Conservation (phyloP, 2,113 vertebrate genomes). For the Tupaia tana region DNA sequence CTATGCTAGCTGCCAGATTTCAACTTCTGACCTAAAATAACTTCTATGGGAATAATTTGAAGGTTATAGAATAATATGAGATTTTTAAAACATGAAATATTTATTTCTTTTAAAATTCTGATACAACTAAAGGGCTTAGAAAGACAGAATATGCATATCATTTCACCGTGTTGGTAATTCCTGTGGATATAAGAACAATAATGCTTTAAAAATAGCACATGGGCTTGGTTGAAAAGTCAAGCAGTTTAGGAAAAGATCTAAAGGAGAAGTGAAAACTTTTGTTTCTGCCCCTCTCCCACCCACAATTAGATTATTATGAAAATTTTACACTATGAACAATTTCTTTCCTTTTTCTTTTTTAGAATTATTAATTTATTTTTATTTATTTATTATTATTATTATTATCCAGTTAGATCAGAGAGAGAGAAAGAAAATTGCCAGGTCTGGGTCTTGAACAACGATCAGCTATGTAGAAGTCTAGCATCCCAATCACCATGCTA, state of each 20-base stretch:
- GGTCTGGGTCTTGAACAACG: no score
- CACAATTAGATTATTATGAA: background rate
- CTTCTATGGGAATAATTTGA: background rate
- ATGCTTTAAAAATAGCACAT: background rate
- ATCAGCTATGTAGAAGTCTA: no score
- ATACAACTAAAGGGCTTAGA: background rate
- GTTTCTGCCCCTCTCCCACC: background rate
- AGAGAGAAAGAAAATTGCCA: no score
- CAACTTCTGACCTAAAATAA: background rate
- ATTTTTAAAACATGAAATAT: background rate
- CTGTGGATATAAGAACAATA: background rate
- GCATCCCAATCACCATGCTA: no score
- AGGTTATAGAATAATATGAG: background rate
- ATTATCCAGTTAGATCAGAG: no score
- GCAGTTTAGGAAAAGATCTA: background rate
- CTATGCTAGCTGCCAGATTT: background rate
- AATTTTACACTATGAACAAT: background rate
- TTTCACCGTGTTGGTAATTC: background rate
- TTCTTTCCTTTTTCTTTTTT: background rate
- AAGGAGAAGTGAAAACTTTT: background rate
- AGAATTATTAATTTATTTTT: no score
- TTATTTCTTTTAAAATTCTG: conserved; percentile 37
- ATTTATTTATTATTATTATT: no score
- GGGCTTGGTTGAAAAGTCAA: background rate
- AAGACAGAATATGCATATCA: background rate